Conservation (phyloP, 2,888 invertebrate species). For the Acrocera orbiculus region DNA sequence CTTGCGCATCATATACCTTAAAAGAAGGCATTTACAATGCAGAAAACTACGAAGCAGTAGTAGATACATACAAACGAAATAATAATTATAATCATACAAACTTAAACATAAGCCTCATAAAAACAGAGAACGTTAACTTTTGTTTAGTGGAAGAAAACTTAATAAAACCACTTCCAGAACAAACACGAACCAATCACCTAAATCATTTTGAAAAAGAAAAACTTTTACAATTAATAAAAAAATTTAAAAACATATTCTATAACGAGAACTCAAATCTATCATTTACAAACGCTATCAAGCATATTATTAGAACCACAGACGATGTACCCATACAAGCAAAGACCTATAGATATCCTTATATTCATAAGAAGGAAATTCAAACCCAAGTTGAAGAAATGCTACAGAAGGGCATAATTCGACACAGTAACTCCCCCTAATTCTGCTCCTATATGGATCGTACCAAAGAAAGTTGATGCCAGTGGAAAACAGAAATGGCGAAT, state of each 20-base stretch:
- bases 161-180: not conserved
- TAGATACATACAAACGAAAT: not conserved
- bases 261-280: not conserved
- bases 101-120: not conserved
- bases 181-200: slow-evolving; percentile 2
- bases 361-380: not conserved
- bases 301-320: not conserved
- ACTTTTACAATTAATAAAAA: not conserved
- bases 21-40: slow-evolving; percentile 4
- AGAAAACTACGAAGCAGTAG: not conserved
- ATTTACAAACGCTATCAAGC: slow-evolving; percentile 2
- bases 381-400: not conserved
- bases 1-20: too few relatives aligned
- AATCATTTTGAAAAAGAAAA: slow-evolving; percentile 3
- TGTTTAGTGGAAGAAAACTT: not conserved
- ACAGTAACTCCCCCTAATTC: too few relatives aligned
- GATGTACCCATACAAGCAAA: not conserved
- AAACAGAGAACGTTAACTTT: not conserved
- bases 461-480: not conserved
- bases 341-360: slow-evolving; percentile 1
- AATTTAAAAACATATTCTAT: slow-evolving; percentile 2
- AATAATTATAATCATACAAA: not conserved
- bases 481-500: not conserved
- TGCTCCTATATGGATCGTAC: not conserved
- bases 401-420: too few relatives aligned